Evolutionary conservation across 2,888 invertebrate species (phyloP).

Genomic region (Sesamia inferens): DNA sequence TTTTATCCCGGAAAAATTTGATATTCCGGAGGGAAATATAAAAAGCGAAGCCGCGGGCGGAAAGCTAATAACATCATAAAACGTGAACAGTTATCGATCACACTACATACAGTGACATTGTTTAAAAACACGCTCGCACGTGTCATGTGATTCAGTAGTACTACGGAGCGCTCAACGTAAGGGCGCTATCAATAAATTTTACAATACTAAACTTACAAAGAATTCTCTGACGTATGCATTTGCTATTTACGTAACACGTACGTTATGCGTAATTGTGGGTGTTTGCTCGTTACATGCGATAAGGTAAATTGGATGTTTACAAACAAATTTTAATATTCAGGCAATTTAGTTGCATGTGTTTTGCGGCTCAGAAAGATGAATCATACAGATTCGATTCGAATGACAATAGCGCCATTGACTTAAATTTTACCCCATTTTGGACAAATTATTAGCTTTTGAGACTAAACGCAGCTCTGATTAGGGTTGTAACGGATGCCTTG

Average conservation of each 20-base stretch:
- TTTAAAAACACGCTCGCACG: slow-evolving; percentile 52
- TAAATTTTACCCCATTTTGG: no score
- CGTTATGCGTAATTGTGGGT: background rate
- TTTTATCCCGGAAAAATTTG: no score
- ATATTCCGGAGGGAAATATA: no score
- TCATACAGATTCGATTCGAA: background rate
- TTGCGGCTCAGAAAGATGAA: slow-evolving; percentile 16
- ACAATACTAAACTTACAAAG: slow-evolving; percentile 28
- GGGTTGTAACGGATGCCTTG: no score
- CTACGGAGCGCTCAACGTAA: slow-evolving; percentile 29
- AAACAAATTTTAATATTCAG: slow-evolving; percentile 25
- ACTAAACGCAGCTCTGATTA: no score
- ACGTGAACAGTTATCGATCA: slow-evolving; percentile 42
- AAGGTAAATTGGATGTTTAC: slow-evolving; percentile 34
- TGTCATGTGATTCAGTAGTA: slow-evolving; percentile 34
- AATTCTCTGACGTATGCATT: slow-evolving; percentile 28
- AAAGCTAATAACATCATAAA: slow-evolving; percentile 1
- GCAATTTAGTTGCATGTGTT: slow-evolving; percentile 4
- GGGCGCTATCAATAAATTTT: slow-evolving; percentile 42
- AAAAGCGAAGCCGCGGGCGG: no score
- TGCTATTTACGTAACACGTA: slow-evolving; percentile 8
- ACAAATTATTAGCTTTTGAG: no score
- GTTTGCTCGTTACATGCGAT: background rate
- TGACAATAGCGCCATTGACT: no score
- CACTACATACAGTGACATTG: slow-evolving; percentile 10